Conservation (phyloP, 2,797 vertebrate genomes). For the Hydrophis major region DNA sequence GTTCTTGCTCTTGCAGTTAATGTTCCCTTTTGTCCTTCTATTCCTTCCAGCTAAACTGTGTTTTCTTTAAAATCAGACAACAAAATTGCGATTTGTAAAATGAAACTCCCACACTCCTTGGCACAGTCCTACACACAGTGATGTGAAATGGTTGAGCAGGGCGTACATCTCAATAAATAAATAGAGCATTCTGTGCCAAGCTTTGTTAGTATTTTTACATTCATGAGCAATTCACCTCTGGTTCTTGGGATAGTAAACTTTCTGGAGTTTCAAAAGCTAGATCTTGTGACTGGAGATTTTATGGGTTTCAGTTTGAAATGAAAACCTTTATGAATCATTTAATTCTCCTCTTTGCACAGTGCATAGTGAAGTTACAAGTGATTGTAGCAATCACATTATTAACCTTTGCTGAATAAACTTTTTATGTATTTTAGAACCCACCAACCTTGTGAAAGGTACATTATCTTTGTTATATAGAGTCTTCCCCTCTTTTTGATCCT, state of each 20-base stretch:
- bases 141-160: background rate
- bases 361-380: slow-evolving; percentile 40
- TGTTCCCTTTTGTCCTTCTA: slow-evolving; percentile 42
- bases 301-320: background rate
- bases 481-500: background rate
- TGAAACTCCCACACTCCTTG: background rate
- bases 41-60: slow-evolving; percentile 35
- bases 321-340: slow-evolving; percentile 2
- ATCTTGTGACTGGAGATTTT: slow-evolving; percentile 32
- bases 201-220: background rate
- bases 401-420: slow-evolving; percentile 29
- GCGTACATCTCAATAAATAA: background rate
- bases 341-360: slow-evolving; percentile 18
- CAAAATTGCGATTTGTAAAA: slow-evolving; percentile 46
- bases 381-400: slow-evolving; percentile 54
- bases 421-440: background rate
- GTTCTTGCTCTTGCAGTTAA: slow-evolving; percentile 28
- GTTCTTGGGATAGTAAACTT: slow-evolving; percentile 20
- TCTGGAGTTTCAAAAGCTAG: background rate
- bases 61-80: slow-evolving; percentile 36
- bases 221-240: background rate
- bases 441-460: background rate
- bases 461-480: background rate
- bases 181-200: background rate
- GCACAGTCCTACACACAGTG: background rate